Conservation (phyloP, 2,888 invertebrate genomes). For the Oxytorus armatus region DNA sequence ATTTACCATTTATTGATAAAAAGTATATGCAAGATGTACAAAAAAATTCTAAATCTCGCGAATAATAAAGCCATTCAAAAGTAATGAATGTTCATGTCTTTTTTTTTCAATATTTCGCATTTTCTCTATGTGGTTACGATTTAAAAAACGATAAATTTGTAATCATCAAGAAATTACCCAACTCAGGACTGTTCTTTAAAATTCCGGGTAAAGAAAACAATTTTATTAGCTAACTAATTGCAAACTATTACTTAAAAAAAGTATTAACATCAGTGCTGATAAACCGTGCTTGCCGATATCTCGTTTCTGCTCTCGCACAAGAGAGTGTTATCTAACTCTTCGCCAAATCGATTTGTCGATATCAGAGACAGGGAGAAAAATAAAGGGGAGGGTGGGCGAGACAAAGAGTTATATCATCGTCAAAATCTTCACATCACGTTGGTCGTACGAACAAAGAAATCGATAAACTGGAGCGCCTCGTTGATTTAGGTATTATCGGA, state of each 20-base stretch:
- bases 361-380: not conserved
- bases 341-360: constrained; percentile 36
- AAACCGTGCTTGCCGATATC: constrained; percentile 22
- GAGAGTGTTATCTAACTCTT: constrained; percentile 35
- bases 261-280: constrained; percentile 18
- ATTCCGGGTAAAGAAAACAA: not conserved
- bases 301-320: not conserved
- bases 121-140: too few species aligned
- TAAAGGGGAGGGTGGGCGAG: not conserved
- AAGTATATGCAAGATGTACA: too few species aligned
- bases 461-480: constrained; percentile 30
- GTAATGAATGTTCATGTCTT: too few species aligned
- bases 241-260: constrained; percentile 24
- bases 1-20: too few species aligned
- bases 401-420: constrained; percentile 25
- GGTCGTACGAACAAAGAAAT: constrained; percentile 22
- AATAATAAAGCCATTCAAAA: too few species aligned
- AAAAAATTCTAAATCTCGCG: too few species aligned
- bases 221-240: constrained; percentile 48
- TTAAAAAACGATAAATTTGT: too few species aligned
- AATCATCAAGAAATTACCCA: too few species aligned
- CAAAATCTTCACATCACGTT: constrained; percentile 46
- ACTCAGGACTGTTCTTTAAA: not conserved
- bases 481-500: constrained; percentile 21
- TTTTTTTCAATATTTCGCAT: too few species aligned